Evolutionary conservation across 2,797 vertebrate species (phyloP).

Genomic region (Nannoperca australis): DNA sequence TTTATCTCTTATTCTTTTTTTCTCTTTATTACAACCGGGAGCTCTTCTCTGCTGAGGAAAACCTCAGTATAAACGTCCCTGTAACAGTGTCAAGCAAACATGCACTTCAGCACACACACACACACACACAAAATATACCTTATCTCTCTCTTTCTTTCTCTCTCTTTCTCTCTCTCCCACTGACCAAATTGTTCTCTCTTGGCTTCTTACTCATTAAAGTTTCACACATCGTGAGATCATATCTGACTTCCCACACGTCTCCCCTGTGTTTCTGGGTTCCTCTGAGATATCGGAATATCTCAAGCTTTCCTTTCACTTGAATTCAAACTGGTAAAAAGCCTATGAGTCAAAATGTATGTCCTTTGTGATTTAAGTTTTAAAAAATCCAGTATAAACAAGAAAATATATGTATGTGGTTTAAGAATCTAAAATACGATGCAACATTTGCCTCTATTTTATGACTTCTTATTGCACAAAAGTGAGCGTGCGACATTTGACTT

Average conservation of each 20-base stretch:
- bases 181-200: slow-evolving; percentile 15
- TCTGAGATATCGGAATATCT: not conserved
- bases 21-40: slow-evolving; percentile 1
- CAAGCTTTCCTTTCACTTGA: slow-evolving; percentile 16
- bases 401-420: not conserved
- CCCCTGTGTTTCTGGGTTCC: slow-evolving; percentile 4
- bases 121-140: not conserved
- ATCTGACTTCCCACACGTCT: slow-evolving; percentile 27
- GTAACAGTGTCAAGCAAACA: slow-evolving; percentile 14
- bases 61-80: slow-evolving; percentile 1
- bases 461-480: not conserved
- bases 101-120: not conserved
- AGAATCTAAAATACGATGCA: not conserved
- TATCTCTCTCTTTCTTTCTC: not conserved
- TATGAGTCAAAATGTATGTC: not conserved
- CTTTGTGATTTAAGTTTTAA: not conserved
- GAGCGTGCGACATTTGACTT: not conserved
- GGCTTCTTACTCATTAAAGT: slow-evolving; percentile 45
- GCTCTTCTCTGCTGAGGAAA: not conserved
- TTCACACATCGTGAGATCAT: slow-evolving; percentile 37
- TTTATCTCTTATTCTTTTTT: slow-evolving; percentile 7
- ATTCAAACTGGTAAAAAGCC: not conserved
- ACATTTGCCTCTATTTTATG: not conserved
- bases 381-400: not conserved
- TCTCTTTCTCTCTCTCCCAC: not conserved